These are phyloP conservation scores for Nomada fabriciana DNA, from an alignment of 2,888 invertebrate species.

Conservation along the genomic window DNA sequence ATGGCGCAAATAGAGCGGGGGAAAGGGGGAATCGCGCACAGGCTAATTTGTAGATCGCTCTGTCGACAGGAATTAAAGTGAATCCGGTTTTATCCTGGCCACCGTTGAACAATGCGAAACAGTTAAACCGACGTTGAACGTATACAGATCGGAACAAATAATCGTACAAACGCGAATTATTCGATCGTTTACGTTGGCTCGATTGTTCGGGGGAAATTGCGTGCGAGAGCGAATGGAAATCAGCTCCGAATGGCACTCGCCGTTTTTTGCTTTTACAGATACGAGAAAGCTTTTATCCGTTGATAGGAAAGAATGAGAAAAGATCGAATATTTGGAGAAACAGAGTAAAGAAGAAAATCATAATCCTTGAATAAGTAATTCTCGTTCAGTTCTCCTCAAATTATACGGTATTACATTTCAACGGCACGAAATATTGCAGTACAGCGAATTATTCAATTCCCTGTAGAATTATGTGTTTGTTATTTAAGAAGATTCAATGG, in stretches of 20 bases:
- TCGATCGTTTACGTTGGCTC: conserved; percentile 22
- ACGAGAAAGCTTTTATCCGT: not conserved
- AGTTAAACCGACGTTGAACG: conserved; percentile 1
- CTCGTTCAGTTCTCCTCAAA: too few species aligned
- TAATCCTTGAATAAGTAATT: too few species aligned
- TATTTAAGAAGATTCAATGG: too few species aligned
- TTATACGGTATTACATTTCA: too few species aligned
- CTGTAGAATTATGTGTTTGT: too few species aligned
- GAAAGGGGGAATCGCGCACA: not conserved
- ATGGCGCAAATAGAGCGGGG: not conserved
- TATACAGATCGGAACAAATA: conserved; percentile 9
- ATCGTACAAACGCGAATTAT: conserved; percentile 31
- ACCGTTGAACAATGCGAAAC: not conserved
- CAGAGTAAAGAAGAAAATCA: too few species aligned
- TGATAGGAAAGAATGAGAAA: too few species aligned
- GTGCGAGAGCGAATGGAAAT: conserved; percentile 24
- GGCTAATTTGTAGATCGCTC: conserved; percentile 24
- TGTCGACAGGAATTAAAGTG: conserved; percentile 15
- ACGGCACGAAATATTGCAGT: too few species aligned
- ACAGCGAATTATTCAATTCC: too few species aligned
- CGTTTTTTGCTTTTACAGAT: conserved; percentile 9
- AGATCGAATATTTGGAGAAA: too few species aligned
- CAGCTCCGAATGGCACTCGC: conserved; percentile 7
- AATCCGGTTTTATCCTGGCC: conserved; percentile 12
- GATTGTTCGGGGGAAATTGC: conserved; percentile 30